Base-by-base conservation (phyloP, 2,113 vertebrate genomes). In the Perca schrenkii region DNA sequence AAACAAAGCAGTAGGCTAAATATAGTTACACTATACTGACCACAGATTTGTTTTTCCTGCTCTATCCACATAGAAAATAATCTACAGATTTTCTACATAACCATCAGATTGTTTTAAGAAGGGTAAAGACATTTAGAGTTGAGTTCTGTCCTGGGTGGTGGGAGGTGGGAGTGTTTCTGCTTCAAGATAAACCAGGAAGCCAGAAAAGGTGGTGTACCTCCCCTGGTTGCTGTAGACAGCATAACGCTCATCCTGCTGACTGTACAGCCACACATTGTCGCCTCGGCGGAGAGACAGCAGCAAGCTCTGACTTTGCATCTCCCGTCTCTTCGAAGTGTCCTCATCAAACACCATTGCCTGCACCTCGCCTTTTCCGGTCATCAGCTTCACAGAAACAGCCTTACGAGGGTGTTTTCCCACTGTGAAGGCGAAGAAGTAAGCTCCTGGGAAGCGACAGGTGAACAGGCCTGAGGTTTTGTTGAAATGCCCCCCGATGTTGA, bases 301-400 rank as follows among this genome's bases (percentile, higher is more conserved):
- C 80, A 96, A 56, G 83, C 95, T 96, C 89, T 96, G 96, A 77
- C 95, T 96, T 83, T 96, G 96, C 95, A 96, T 95, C 85, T 94
- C 96, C 79, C 95, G 76, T 13, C 92, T 91, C 80, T 90, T 91
- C 0, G 95, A 95, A 1, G 77, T 91, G 70, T 96, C 94, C 80
- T 96, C 95, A 1, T 96, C 93, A n/a, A 95, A 96, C 88, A 96
- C 94, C 95, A 96, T 96, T 6, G 96, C 96, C 90, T 95, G 94
- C 65, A 96, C 96, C 66, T 94, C 92, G 0, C 95, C 94, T 0
- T 78, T 82, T 4, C 95, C 95, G 0, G 88, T 95, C 96, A 96
- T 96, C 79, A 96, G 91, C 92, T 96, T 96, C 56, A 96, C 95
- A 0, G 95, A 96, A 15, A 96, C 84, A 0, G 94, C 95, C 81